A percentile compares a stretch with the other conserved stretches of the same genome.
These are phyloP conservation scores for Eilema depressum DNA, from an alignment of 2,888 invertebrate species.

Conservation along the genomic window DNA sequence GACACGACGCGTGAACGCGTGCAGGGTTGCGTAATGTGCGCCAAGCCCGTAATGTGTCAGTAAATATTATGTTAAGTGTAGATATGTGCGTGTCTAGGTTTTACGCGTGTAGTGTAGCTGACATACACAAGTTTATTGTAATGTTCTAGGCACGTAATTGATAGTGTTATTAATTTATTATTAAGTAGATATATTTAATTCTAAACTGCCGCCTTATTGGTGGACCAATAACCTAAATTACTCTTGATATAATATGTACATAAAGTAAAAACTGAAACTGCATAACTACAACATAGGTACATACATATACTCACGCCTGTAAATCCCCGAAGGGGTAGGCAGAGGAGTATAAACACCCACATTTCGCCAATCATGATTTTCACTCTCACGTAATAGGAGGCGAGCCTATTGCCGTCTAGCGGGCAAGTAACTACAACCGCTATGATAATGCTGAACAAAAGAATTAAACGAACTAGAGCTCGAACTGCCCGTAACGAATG, in stretches of 20 bases:
- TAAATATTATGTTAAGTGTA: neutral
- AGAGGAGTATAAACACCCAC: too few species aligned
- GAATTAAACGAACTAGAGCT: neutral
- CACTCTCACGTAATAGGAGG: too few species aligned
- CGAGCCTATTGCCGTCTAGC: too few species aligned
- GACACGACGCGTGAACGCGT: conserved; percentile 26
- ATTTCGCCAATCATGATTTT: too few species aligned
- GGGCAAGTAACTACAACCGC: neutral
- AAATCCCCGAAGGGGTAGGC: too few species aligned
- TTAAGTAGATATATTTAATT: neutral
- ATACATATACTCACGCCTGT: too few species aligned
- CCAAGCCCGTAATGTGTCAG: conserved; percentile 11
- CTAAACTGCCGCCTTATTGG: neutral
- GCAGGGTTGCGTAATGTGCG: conserved; percentile 21
- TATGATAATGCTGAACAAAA: neutral
- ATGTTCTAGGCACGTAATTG: conserved; percentile 20
- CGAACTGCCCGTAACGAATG: too few species aligned
- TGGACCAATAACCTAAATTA: too few species aligned
- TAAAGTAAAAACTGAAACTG: too few species aligned
- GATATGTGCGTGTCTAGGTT: conserved; percentile 1
- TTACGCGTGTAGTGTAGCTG: neutral
- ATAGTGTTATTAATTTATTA: conserved; percentile 8
- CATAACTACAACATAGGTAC: too few species aligned
- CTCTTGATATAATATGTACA: too few species aligned
- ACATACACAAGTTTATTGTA: conserved; percentile 25